Base-by-base conservation (phyloP, 2,888 invertebrate species). In the Lobophora halterata region DNA sequence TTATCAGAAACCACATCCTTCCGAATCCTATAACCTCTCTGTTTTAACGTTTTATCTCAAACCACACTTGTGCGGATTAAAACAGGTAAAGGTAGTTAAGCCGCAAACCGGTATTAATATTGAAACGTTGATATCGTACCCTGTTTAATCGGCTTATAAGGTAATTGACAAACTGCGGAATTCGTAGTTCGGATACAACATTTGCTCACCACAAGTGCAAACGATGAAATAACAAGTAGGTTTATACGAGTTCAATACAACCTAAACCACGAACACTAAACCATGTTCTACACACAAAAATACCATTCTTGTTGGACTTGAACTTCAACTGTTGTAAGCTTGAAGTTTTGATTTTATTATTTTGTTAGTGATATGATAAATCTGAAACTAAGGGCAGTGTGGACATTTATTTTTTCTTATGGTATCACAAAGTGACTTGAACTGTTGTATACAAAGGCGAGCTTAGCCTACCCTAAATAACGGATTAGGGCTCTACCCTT, bases 401-500 rank as follows among this genome's bases (percentile, higher is more conserved):
- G n/a, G n/a, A n/a, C n/a, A n/a, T n/a, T n/a, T n/a, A n/a, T n/a
- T n/a, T 37, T 27, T 38, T 10, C 21, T 9, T 13, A 18, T 12
- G 21, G 17, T 17, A 28, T 24, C 24, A 29, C 19, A 20, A 14
- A 17, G 10, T 11, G 16, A 28, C 23, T 18, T 23, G 27, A 19
- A 40, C 25, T 24, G 37, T 23, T 38, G 33, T 43, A 30, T 38
- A 9, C 33, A 13, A 29, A 38, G 23, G 29, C 26, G 16, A 30
- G 30, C 41, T 30, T 24, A 45, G 47, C 37, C 44, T 42, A 42
- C 29, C 38, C 42, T 46, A 41, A 48, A 51, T 43, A 47, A 45
- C 37, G 38, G 43, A 51, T 51, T 48, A 48, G 43, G 35, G 27
- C 32, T 29, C 46, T 40, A 47, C 39, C 45, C 45, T 46, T 51